Percentiles rank a stretch among this genome's conserved stretches.
Conservation (phyloP, 2,113 vertebrate genomes). For the Sakesphorus luctuosus region DNA sequence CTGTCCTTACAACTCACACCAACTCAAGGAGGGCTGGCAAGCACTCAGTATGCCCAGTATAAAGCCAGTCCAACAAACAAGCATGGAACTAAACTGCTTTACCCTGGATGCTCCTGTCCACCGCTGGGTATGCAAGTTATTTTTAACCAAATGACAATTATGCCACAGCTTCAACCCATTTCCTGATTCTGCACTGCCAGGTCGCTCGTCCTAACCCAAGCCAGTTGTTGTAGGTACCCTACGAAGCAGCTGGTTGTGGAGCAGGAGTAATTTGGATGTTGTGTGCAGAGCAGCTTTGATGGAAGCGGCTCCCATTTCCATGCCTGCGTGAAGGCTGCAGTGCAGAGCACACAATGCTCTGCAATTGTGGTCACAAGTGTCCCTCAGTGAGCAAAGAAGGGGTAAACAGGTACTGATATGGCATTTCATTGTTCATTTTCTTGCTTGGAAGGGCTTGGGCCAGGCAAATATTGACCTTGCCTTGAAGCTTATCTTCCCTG, state of each 20-base stretch:
- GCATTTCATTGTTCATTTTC: neutral
- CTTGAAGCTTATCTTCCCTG: neutral
- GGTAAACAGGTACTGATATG: rapidly evolving
- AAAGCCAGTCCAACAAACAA: neutral
- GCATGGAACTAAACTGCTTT: neutral
- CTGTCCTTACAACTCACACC: neutral
- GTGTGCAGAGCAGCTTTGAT: neutral
- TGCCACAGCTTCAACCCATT: neutral
- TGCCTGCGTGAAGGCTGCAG: neutral
- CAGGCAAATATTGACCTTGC: neutral
- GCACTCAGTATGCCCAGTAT: neutral
- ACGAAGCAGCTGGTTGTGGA: rapidly evolving
- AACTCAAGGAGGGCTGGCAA: neutral
- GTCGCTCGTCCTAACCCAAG: neutral
- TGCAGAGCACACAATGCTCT: rapidly evolving
- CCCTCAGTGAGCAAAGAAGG: neutral
- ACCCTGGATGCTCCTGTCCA: neutral
- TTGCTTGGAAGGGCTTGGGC: neutral
- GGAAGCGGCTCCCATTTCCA: rapidly evolving
- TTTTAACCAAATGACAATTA: neutral
- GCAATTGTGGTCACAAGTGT: rapidly evolving
- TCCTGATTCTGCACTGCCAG: neutral
- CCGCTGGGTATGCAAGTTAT: neutral
- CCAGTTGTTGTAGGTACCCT: rapidly evolving
- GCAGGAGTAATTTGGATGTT: rapidly evolving